These are phyloP conservation scores for Rutpela maculata DNA, from an alignment of 2,888 invertebrate species.

Conservation along the genomic window DNA sequence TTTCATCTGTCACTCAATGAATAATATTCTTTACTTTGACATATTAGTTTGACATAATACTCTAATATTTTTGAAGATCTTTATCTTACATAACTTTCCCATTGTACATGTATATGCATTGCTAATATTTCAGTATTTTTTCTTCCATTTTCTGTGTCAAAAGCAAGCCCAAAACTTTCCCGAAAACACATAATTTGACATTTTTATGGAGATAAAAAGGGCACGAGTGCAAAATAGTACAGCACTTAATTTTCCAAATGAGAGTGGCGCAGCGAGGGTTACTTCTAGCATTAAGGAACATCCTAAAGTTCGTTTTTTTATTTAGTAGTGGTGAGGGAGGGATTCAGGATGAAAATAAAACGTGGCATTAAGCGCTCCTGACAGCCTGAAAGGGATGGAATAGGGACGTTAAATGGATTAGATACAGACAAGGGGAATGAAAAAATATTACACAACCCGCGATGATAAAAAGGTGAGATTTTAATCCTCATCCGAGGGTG, in stretches of 20 bases:
- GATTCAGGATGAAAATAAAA: constrained; percentile 67
- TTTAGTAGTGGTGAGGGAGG: constrained; percentile 41
- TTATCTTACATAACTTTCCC: no score
- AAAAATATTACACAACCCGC: constrained; percentile 71
- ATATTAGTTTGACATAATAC: no score
- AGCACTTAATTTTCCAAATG: constrained; percentile 49
- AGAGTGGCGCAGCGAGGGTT: constrained; percentile 40
- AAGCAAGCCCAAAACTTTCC: constrained; percentile 8
- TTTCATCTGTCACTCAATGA: no score
- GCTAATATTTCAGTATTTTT: neutral
- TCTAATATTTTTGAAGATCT: no score
- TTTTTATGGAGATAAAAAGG: constrained; percentile 45
- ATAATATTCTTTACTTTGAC: no score
- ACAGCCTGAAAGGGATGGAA: constrained; percentile 63
- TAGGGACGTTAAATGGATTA: constrained; percentile 69
- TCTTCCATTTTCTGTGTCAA: neutral
- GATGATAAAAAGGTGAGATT: constrained; percentile 56
- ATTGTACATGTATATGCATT: neutral
- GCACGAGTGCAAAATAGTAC: constrained; percentile 39
- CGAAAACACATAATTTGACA: constrained; percentile 42
- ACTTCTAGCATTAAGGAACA: constrained; percentile 41
- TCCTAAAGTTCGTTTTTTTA: constrained; percentile 43
- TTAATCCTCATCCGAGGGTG: constrained; percentile 44
- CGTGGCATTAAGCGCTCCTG: constrained; percentile 68
- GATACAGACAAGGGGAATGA: constrained; percentile 70